Evolutionary conservation across 2,888 invertebrate genomes (phyloP).

Genomic region (Thereva unica): DNA sequence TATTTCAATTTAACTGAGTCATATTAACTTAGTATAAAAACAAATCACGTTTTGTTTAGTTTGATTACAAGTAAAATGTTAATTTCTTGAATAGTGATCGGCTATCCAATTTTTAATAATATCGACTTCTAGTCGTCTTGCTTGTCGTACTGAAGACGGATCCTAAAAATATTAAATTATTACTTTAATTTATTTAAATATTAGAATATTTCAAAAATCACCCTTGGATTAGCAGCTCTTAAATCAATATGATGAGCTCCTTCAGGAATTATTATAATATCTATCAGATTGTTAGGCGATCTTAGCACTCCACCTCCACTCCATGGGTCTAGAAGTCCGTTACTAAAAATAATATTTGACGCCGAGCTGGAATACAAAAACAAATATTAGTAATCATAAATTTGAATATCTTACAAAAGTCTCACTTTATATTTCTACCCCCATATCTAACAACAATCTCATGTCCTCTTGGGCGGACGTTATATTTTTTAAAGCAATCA

Average conservation of each 20-base stretch:
- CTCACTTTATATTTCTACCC: slow-evolving; percentile 67
- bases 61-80: no score
- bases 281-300: slow-evolving; percentile 67
- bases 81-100: no score
- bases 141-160: slow-evolving; percentile 50
- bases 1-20: no score
- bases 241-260: slow-evolving; percentile 88
- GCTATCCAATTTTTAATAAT: slow-evolving; percentile 49
- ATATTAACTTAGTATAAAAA: no score
- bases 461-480: slow-evolving; percentile 68
- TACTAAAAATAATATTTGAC: slow-evolving; percentile 78
- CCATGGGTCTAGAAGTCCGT: slow-evolving; percentile 88
- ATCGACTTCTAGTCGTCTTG: slow-evolving; percentile 48
- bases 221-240: slow-evolving; percentile 58
- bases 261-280: slow-evolving; percentile 75
- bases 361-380: slow-evolving; percentile 54
- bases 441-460: slow-evolving; percentile 79
- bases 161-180: slow-evolving; percentile 45
- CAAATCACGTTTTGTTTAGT: no score
- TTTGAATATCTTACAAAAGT: not conserved
- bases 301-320: slow-evolving; percentile 79
- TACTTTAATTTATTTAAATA: not conserved
- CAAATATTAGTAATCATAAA: slow-evolving; percentile 41
- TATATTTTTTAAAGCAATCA: slow-evolving; percentile 71
- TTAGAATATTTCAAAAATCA: slow-evolving; percentile 21